Evolutionary conservation across 2,113 vertebrate genomes (phyloP), one percentile per base, ranked within the genome.

Genomic region (Vanacampus margaritifer): DNA sequence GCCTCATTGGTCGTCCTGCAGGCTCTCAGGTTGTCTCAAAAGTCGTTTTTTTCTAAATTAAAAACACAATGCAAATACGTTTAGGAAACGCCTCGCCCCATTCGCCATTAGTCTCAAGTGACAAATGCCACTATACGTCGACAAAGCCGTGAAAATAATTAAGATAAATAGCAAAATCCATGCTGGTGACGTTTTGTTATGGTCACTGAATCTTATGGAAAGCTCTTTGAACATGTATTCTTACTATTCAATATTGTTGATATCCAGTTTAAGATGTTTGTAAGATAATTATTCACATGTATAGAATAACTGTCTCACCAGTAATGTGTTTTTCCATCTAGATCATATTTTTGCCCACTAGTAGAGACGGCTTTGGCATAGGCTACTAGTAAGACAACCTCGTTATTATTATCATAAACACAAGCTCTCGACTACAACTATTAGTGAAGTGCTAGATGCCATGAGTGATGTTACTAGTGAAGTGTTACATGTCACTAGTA

Each of bases 1-100:
- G 83, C 87, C 87, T 83, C 69, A 78, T 86, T 86, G 82, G 79
- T 85, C 61, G 23, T 43, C 37, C n/a, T 24, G 37, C 23, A 43
- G n/a, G 23, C 60, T 14, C 12, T 14, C 37, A 24, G 12, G 12
- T 24, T 62, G 60, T 41, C 60, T 43, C 5, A 43, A 62, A 62
- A 43, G 60, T 62, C 43, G 14, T 62, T 26, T 79, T 26, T 79
- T 68, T 72, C 12, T 4, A 50, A 73, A 65, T 17, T 32, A 26
- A 62, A 39, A 62, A 26, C 32, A 54, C 32, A 21, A 32, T 35
- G 56, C 32, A 1, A 35, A 28, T 57, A 24, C 23, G 23, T n/a
- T 53, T 17, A 3, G 2, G 24, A 1, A 14, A 16, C 45, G 21
- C n/a, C 2, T 50, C n/a, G 9, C 17, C 32, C 19, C 17, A 58